Conservation (phyloP, 2,888 invertebrate species). For the Dolichomitus sp. region DNA sequence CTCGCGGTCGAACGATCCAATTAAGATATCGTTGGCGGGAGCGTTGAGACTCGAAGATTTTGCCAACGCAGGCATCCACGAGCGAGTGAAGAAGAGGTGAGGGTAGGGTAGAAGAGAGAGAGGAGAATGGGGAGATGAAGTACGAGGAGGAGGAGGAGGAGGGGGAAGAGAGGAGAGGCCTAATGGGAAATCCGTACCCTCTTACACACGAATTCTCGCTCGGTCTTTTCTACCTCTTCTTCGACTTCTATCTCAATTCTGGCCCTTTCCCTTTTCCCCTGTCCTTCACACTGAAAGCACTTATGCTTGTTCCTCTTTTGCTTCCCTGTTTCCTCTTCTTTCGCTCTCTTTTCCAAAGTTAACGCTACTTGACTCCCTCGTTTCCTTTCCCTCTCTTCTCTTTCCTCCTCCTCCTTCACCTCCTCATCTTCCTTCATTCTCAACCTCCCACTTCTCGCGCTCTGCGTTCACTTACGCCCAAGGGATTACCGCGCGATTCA, state of each 20-base stretch:
- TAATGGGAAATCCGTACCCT: constrained; percentile 61
- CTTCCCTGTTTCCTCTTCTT: constrained; percentile 10
- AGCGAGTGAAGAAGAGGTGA: constrained; percentile 13
- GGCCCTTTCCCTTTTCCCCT: constrained; percentile 24
- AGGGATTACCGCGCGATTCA: constrained; percentile 72
- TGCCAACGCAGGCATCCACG: constrained; percentile 52
- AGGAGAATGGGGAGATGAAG: background rate
- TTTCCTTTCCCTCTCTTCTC: background rate
- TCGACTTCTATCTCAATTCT: constrained; percentile 5
- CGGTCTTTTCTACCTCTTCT: constrained; percentile 15
- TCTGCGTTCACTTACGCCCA: constrained; percentile 57
- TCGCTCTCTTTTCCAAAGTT: constrained; percentile 19
- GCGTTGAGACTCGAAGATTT: constrained; percentile 56
- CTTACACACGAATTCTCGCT: constrained; percentile 47
- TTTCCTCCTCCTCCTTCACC: background rate
- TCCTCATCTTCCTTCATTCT: constrained; percentile 28
- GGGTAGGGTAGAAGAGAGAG: too few species aligned
- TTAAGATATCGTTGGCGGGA: constrained; percentile 65
- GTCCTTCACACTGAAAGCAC: background rate
- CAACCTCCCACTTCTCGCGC: constrained; percentile 27
- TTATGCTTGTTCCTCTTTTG: constrained; percentile 28
- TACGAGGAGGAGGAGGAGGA: background rate
- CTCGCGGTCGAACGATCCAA: constrained; percentile 65
- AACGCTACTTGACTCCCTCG: constrained; percentile 15
- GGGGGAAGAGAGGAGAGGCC: constrained; percentile 28